Evolutionary conservation across 2,888 invertebrate genomes (phyloP).

Genomic region (Agrotis clavis): DNA sequence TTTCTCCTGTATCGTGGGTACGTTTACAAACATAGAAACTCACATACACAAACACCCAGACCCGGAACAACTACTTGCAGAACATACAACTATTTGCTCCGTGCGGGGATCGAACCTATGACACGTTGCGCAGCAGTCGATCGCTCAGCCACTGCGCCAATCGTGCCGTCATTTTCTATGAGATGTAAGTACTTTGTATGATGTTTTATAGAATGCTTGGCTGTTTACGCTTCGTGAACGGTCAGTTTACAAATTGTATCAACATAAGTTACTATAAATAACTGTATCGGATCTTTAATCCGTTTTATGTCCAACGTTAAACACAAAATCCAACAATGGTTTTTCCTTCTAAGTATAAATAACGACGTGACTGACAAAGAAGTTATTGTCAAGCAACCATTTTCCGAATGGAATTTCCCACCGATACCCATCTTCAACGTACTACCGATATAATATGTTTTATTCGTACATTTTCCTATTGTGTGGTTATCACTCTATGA

Average conservation of each 20-base stretch:
- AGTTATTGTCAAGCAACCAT: constrained; percentile 9
- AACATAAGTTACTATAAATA: background rate
- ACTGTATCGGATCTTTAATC: background rate
- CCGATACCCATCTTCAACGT: constrained; percentile 18
- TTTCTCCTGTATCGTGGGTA: too few relatives aligned
- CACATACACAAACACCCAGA: too few relatives aligned
- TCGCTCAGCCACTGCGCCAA: too few relatives aligned
- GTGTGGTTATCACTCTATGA: constrained; percentile 31
- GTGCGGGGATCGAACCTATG: too few relatives aligned
- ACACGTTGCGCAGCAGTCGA: too few relatives aligned
- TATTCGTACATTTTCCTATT: constrained; percentile 17
- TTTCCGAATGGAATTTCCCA: constrained; percentile 4
- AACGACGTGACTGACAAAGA: background rate
- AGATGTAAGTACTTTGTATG: too few relatives aligned
- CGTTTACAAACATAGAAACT: too few relatives aligned
- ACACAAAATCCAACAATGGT: background rate
- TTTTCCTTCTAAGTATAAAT: background rate
- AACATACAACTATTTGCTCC: too few relatives aligned
- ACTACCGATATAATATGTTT: background rate
- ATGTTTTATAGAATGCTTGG: too few relatives aligned
- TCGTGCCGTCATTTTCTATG: too few relatives aligned
- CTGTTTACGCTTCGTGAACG: too few relatives aligned
- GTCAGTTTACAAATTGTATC: background rate
- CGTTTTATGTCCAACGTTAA: background rate
- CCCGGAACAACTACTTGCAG: too few relatives aligned